Base-by-base conservation (phyloP, 1,140 invertebrate genomes). In the Listronotus oregonensis region DNA sequence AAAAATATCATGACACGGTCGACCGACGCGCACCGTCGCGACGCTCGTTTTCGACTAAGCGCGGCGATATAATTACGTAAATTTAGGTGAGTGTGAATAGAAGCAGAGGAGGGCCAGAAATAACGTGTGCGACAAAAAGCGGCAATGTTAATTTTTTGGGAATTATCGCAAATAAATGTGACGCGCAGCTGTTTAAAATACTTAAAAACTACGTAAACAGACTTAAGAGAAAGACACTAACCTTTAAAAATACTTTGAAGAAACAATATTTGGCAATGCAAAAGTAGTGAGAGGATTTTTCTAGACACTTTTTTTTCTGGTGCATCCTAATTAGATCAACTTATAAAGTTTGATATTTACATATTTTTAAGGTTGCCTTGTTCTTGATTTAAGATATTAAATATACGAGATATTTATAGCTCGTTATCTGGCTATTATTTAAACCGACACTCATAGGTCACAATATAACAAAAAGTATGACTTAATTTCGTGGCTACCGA, bases 11-110 rank as follows among this genome's bases (percentile, higher is more conserved):
- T 43, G 34, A 65, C 67, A 60, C 64, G 32, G 51, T 44, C 50
- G 39, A 17, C 34, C 18, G 40, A 59, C 55, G 64, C 60, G 64
- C 37, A 60, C 51, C 64, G 60, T 62, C 67, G 55, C 58, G 46
- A 62, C 59, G 63, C 64, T 63, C 57, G 50, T 14, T 43, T 66
- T 58, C 46, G 50, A 66, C 64, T 66, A 39, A 66, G 55, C 56
- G 51, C 52, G 7, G 50, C 60, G 64, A 52, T 66, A 50, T 52
- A 57, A 58, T 66, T 66, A 66, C 64, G 57, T 60, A 66, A 66
- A 66, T 66, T 66, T 60, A 66, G 64, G 64, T 66, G 57, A 52
- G 46, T 49, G 52, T 57, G 54, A 50, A 50, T 10, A 12, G 64
- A 60, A 60, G 57, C 49, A 57, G 64, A 60, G 56, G 42, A 56